phyloP scores from a whole-genome alignment of 2,888 invertebrate genomes.

The Aromia moschata region DNA sequence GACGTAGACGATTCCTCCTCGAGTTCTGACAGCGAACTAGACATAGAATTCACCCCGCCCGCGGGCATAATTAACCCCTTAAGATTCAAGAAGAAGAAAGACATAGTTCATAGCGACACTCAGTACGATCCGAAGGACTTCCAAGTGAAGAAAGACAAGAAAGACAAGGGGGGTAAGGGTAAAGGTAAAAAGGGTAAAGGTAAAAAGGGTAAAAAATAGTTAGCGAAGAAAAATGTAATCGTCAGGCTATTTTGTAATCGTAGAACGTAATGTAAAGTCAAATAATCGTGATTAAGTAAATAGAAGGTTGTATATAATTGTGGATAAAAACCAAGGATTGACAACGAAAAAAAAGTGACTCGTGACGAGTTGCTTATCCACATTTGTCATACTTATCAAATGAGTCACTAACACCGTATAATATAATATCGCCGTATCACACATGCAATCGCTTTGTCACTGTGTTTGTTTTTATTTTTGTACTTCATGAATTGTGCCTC shows the following conservation, averaged over 20 bases:
- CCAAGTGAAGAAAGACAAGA: slow-evolving; percentile 34
- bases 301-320: no score
- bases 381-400: no score
- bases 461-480: slow-evolving; percentile 6
- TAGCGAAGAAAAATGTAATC: background rate
- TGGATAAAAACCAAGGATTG: no score
- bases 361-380: no score
- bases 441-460: no score
- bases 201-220: slow-evolving; percentile 37
- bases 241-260: background rate
- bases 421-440: no score
- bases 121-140: slow-evolving; percentile 70
- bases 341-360: no score
- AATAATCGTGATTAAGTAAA: background rate
- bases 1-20: slow-evolving; percentile 37
- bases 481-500: background rate
- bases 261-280: no score
- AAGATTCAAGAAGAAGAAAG: slow-evolving; percentile 61
- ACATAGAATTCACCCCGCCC: slow-evolving; percentile 77
- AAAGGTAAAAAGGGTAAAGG: slow-evolving; percentile 33
- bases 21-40: slow-evolving; percentile 72
- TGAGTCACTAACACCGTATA: no score
- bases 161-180: slow-evolving; percentile 32
- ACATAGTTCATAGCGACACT: slow-evolving; percentile 68
- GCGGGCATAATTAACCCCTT: slow-evolving; percentile 73